These are phyloP conservation scores for Acanthurus tractus DNA, from an alignment of 2,797 vertebrate genomes.

Conservation along the genomic window DNA sequence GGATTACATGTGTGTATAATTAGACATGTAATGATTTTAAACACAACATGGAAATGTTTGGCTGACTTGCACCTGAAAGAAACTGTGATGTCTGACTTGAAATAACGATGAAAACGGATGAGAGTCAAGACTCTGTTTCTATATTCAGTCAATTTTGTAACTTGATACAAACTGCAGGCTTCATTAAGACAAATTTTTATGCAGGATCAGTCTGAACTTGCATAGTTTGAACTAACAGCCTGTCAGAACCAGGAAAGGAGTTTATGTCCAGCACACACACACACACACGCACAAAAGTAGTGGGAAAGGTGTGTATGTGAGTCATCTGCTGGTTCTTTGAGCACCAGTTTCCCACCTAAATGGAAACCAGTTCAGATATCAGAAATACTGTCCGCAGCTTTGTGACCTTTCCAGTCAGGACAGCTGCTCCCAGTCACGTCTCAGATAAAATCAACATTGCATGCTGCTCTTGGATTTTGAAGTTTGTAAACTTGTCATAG, in stretches of 20 bases:
- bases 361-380: constrained; percentile 26
- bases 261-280: constrained; percentile 4
- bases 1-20: background rate
- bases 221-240: constrained; percentile 5
- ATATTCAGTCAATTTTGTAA: background rate
- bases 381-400: background rate
- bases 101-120: background rate
- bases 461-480: constrained; percentile 4
- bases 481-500: constrained; percentile 37
- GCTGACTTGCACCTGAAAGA: background rate
- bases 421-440: constrained; percentile 47
- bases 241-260: constrained; percentile 15
- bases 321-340: constrained; percentile 5
- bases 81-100: background rate
- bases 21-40: background rate
- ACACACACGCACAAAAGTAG: background rate
- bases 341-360: constrained; percentile 24
- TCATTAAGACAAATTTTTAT: constrained; percentile 8
- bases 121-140: background rate
- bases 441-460: constrained; percentile 30
- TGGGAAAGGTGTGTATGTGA: constrained; percentile 1
- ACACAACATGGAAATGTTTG: too few species aligned
- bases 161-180: background rate
- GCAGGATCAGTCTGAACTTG: constrained; percentile 30
- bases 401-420: background rate